Base-by-base conservation (phyloP, 2,113 vertebrate species). In the Pipra filicauda region DNA sequence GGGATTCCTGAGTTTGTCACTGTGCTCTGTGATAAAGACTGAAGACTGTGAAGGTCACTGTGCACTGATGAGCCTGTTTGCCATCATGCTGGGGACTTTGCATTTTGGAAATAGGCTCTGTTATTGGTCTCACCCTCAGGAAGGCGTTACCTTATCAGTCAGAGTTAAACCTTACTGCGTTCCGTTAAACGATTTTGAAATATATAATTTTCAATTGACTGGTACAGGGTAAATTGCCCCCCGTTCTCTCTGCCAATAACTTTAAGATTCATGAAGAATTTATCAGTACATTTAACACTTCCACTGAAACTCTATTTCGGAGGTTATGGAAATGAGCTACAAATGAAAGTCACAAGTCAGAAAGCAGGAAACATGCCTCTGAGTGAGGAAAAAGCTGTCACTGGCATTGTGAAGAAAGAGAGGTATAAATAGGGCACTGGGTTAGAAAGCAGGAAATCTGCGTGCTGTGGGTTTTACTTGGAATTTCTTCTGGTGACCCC, bases 391-490 rank as follows among this genome's bases (percentile, higher is more conserved):
- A 99, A 99, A 98, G 99, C 99, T 99, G 98, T 98, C 98, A 97
- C 96, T 98, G 98, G 98, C 98, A 97, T 98, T 98, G 98, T 98
- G 97, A 96, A 97, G 97, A 98, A 98, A 97, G 97, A 98, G 95
- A 98, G 98, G 98, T 99, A 98, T 98, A 99, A 99, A 99, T 99
- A 99, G 98, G 99, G 98, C 98, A 98, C 97, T 98, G 98, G 98
- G 98, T 98, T 99, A 98, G 98, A 98, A 98, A 98, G 98, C 98
- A 99, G 99, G 99, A 99, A 99, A 98, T 98, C 98, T 98, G 98
- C 52, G 94, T 98, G 98, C 98, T 98, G 98, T 98, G 98, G 98
- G 98, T 98, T 98, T 98, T 97, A 98, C 98, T 98, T 98, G 98
- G 98, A 99, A 99, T 99, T 98, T 98, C 98, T 99, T 99, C 99